Evolutionary conservation across 2,797 vertebrate species (phyloP), one percentile per base, ranked within the genome.

Genomic region (Buceros bicornis): DNA sequence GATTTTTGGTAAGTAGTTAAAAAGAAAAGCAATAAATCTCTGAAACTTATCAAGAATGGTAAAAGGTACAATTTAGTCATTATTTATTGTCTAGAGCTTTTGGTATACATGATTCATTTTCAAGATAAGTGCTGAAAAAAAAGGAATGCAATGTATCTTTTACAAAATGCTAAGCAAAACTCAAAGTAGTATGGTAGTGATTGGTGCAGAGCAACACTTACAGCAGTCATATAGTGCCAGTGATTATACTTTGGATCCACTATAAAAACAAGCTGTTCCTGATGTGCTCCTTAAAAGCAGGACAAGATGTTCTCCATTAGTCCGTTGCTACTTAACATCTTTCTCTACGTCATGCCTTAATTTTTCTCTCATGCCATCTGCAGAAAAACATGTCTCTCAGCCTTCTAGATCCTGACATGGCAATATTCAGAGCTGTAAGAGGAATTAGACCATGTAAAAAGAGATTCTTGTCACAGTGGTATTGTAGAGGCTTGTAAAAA

Each of bases 261-360:
- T 94, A 83, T 80, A 90, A 95, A 95, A 96, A 89, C 96, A 94
- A 95, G 90, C 94, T 95, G 81, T 95, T 96, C 94, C 95, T 97
- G 96, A 97, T 96, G 96, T 93, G 87, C 95, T 95, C 65, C 91
- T 95, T 88, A 78, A 73, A 97, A 95, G 85, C 73, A 95, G 91
- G 95, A 96, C 95, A 94, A 95, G 95, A 95, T 97, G 95, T 97
- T 97, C 96, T 90, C 93, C 90, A 95, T 97, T 96, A 96, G 91
- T 95, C 91, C 95, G 86, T 94, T 90, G 86, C 88, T 93, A 95
- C 93, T 97, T 95, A 95, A 90, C 94, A 94, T 96, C 93, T 73
- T 86, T 95, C 80, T 89, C 80, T 87, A 91, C 82, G n/a, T 95
- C 95, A 94, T 5, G 4, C 93, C 93, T 95, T 93, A 79, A 92